These are phyloP conservation scores for Scomber colias DNA, from an alignment of 2,113 vertebrate genomes.

Conservation along the genomic window DNA sequence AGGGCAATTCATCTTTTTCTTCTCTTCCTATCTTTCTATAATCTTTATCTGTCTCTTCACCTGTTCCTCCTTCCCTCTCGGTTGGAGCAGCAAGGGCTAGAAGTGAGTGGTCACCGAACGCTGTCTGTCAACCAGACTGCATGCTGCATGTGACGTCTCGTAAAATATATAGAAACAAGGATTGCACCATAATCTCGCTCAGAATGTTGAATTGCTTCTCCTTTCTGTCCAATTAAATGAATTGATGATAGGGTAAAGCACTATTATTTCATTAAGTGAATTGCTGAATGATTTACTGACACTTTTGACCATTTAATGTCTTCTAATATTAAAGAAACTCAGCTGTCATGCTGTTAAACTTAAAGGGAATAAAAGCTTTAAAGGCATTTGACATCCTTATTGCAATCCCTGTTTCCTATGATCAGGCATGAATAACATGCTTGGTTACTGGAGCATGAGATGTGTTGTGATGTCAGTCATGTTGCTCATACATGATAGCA, in stretches of 20 bases:
- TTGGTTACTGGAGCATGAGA: slow-evolving; percentile 23
- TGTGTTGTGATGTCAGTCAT: slow-evolving; percentile 43
- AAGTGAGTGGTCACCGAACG: slow-evolving; percentile 90
- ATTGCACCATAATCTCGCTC: slow-evolving; percentile 23
- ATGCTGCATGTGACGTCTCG: slow-evolving; percentile 71
- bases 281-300: background rate
- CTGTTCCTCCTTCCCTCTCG: slow-evolving; percentile 37
- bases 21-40: slow-evolving; percentile 20
- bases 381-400: background rate
- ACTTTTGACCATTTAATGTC: background rate
- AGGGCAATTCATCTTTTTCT: slow-evolving; percentile 6
- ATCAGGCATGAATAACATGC: slow-evolving; percentile 22
- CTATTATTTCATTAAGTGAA: background rate
- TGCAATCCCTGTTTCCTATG: slow-evolving; percentile 53
- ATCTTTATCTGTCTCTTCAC: slow-evolving; percentile 29
- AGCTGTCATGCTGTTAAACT: background rate
- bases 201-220: background rate
- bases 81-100: slow-evolving; percentile 96
- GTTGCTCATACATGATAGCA: slow-evolving; percentile 20
- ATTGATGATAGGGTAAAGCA: background rate
- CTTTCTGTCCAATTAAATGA: background rate
- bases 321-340: background rate
- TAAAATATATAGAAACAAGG: slow-evolving; percentile 46
- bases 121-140: slow-evolving; percentile 59
- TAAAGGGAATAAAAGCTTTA: background rate